Evolutionary conservation across 2,113 vertebrate species (phyloP).

Genomic region (Semnornis frantzii): DNA sequence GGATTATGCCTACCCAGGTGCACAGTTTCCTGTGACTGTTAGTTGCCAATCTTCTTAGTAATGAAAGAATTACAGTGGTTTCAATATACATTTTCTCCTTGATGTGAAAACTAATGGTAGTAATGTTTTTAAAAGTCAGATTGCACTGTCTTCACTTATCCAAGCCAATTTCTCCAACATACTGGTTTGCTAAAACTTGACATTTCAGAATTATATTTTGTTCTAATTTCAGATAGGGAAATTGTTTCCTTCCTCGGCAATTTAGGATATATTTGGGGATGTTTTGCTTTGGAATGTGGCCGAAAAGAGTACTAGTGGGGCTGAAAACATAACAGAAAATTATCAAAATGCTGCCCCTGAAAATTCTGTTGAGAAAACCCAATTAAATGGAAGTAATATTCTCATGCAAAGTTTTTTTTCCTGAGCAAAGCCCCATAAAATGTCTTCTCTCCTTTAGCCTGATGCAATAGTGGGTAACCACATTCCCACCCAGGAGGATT

Average conservation of each 20-base stretch:
- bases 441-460: conserved; percentile 23
- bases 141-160: conserved; percentile 50
- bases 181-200: conserved; percentile 44
- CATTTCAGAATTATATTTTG: conserved; percentile 26
- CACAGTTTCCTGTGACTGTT: background rate
- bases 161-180: conserved; percentile 33
- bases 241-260: conserved; percentile 62
- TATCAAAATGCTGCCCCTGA: background rate
- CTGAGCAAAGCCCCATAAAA: conserved; percentile 32
- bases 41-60: background rate
- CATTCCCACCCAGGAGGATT: conserved; percentile 25
- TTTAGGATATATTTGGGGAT: conserved; percentile 47
- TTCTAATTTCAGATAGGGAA: conserved; percentile 56
- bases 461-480: conserved; percentile 19
- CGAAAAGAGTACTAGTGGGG: background rate
- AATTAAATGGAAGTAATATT: conserved; percentile 6
- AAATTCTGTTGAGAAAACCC: conserved; percentile 19
- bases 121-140: conserved; percentile 42
- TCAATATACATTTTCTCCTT: conserved; percentile 34
- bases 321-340: conserved; percentile 7
- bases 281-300: conserved; percentile 13
- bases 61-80: conserved; percentile 5
- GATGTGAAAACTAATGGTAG: conserved; percentile 35
- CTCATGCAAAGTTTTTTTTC: conserved; percentile 36
- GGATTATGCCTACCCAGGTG: too few species aligned